A percentile compares a stretch with the other conserved stretches of the same genome.
Conservation (phyloP, 92 coral and sea anemone genomes). For the Phymanthus crucifer region DNA sequence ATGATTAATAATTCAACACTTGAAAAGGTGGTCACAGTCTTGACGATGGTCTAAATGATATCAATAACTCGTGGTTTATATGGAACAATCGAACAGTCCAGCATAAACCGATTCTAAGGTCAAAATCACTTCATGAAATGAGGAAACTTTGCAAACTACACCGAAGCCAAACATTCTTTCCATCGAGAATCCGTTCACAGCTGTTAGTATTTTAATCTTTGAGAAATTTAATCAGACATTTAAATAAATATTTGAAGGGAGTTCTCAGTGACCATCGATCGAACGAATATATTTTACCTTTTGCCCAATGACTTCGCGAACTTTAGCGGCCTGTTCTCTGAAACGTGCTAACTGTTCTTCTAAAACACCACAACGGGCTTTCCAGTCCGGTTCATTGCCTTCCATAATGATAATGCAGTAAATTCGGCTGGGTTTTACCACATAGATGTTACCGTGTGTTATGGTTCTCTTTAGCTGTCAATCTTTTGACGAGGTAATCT, state of each 20-base stretch:
- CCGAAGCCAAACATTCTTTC: neutral
- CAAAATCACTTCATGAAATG: neutral
- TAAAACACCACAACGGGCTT: conserved; percentile 63
- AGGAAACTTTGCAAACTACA: neutral
- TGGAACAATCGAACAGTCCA: conserved; percentile 28
- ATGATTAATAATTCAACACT: conserved; percentile 24
- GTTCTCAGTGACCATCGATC: neutral
- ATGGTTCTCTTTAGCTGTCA: conserved; percentile 19
- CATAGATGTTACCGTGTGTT: conserved; percentile 8
- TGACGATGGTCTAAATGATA: neutral
- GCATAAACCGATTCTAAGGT: neutral
- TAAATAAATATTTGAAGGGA: conserved; percentile 1
- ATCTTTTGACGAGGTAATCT: conserved; percentile 8
- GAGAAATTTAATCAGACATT: neutral
- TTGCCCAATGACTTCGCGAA: conserved; percentile 78
- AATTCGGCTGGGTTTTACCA: neutral
- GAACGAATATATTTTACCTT: conserved; percentile 59
- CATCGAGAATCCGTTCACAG: neutral
- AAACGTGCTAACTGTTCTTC: conserved; percentile 80
- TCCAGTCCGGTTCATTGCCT: conserved; percentile 61
- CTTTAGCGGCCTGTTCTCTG: conserved; percentile 78
- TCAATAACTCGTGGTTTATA: neutral
- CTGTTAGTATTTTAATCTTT: neutral
- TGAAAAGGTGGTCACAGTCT: conserved; percentile 8
- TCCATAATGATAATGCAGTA: conserved; percentile 39